Percentiles rank a stretch among this genome's conserved stretches.
phyloP scores from a whole-genome alignment of 92 coral and sea anemone species.

The Blastomussa wellsi region DNA sequence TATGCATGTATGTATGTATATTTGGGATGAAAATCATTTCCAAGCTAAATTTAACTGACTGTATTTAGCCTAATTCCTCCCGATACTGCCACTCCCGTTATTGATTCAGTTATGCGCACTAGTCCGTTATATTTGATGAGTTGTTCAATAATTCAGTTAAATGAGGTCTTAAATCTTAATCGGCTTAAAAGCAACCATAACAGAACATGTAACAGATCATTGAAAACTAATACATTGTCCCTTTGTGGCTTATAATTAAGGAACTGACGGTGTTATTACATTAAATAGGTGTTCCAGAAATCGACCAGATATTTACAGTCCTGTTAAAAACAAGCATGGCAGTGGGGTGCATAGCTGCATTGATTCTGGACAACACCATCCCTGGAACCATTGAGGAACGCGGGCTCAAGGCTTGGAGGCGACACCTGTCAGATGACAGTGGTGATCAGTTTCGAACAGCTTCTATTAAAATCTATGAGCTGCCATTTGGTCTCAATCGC shows the following conservation, averaged over 20 bases:
- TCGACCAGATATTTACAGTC: conserved; percentile 79
- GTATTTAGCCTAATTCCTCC: too few relatives aligned
- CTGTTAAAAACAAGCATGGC: conserved; percentile 83
- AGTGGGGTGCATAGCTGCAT: conserved; percentile 82
- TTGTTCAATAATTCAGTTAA: too few relatives aligned
- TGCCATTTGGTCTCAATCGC: conserved; percentile 75
- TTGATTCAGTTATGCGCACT: too few relatives aligned
- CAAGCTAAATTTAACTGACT: too few relatives aligned
- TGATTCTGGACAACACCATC: conserved; percentile 84
- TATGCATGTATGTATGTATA: too few relatives aligned
- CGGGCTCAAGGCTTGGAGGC: conserved; percentile 82
- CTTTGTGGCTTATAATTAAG: background rate
- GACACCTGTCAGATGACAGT: conserved; percentile 25
- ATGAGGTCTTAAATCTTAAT: too few relatives aligned
- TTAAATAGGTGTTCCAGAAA: conserved; percentile 54
- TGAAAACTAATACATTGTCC: too few relatives aligned
- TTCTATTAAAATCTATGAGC: conserved; percentile 66
- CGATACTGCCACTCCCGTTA: too few relatives aligned
- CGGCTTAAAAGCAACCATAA: too few relatives aligned
- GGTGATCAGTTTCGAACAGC: conserved; percentile 42
- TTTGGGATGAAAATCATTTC: too few relatives aligned
- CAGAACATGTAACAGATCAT: too few relatives aligned
- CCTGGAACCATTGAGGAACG: conserved; percentile 88
- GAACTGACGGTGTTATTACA: conserved; percentile 41
- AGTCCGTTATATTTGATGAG: too few relatives aligned